Evolutionary conservation across 2,797 vertebrate species (phyloP).

Genomic region (Enteromius argenteus): DNA sequence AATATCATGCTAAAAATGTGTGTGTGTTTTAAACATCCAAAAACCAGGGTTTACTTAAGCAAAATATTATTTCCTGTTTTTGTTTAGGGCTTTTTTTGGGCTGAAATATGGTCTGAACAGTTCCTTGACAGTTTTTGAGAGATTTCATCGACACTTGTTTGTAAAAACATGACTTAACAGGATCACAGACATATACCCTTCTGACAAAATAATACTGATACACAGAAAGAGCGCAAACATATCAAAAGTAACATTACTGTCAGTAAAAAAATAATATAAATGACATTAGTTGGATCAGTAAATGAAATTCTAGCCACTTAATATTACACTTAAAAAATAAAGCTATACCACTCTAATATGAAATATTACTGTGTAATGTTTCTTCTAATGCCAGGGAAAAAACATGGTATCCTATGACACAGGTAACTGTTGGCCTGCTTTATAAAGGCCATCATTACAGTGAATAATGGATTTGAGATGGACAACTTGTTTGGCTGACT

Average conservation of each 20-base stretch:
- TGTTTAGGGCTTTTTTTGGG: too few relatives aligned
- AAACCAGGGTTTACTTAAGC: neutral
- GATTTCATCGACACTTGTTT: neutral
- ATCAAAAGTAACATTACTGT: constrained; percentile 21
- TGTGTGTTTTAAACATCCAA: too few relatives aligned
- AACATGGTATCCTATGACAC: neutral
- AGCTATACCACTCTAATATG: neutral
- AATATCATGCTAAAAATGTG: neutral
- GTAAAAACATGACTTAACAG: constrained; percentile 19
- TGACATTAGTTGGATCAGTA: constrained; percentile 13
- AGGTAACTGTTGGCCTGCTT: constrained; percentile 1
- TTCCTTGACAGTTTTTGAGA: neutral
- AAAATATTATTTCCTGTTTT: neutral
- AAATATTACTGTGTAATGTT: constrained; percentile 3
- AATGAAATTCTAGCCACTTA: neutral
- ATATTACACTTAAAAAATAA: neutral
- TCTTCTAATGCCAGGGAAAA: neutral
- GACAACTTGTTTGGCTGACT: constrained; percentile 14
- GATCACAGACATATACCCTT: neutral
- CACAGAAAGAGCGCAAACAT: neutral
- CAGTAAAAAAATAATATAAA: constrained; percentile 2
- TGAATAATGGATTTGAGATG: neutral
- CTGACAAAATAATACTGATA: constrained; percentile 12
- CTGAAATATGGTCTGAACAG: neutral
- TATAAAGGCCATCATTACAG: neutral